phyloP scores from a whole-genome alignment of 2,113 vertebrate genomes.

The Thymallus thymallus region DNA sequence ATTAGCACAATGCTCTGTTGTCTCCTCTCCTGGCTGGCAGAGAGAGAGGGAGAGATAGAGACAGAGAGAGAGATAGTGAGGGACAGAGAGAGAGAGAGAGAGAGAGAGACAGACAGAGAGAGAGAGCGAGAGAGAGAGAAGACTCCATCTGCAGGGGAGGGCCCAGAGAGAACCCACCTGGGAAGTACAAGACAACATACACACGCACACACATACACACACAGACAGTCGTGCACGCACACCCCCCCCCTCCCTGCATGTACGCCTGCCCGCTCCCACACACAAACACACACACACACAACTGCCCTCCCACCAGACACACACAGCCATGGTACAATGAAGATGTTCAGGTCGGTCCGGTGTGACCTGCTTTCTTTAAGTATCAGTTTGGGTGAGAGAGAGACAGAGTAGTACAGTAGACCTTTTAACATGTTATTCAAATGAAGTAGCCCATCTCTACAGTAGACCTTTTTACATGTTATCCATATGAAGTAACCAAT shows the following conservation, averaged over 20 bases:
- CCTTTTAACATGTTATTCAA: too few relatives aligned
- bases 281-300: background rate
- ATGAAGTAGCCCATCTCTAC: too few relatives aligned
- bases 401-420: background rate
- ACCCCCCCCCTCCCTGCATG: background rate
- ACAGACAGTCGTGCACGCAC: background rate
- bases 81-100: too few relatives aligned
- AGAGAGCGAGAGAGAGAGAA: too few relatives aligned
- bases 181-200: background rate
- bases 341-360: conserved; percentile 48
- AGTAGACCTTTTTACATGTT: too few relatives aligned
- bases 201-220: background rate
- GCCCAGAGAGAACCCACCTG: background rate
- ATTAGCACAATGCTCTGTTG: conserved; percentile 35
- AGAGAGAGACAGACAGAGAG: too few relatives aligned
- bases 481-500: too few relatives aligned
- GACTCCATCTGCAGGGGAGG: conserved; percentile 17
- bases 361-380: conserved; percentile 28
- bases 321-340: conserved; percentile 8
- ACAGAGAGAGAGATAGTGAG: too few relatives aligned
- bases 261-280: too few relatives aligned
- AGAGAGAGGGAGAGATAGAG: too few relatives aligned
- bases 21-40: conserved; percentile 7
- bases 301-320: background rate
- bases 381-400: conserved; percentile 13